Percentiles rank a stretch among this genome's conserved stretches.
These are phyloP conservation scores for Mareca penelope DNA, from an alignment of 2,797 vertebrate genomes.

Conservation along the genomic window DNA sequence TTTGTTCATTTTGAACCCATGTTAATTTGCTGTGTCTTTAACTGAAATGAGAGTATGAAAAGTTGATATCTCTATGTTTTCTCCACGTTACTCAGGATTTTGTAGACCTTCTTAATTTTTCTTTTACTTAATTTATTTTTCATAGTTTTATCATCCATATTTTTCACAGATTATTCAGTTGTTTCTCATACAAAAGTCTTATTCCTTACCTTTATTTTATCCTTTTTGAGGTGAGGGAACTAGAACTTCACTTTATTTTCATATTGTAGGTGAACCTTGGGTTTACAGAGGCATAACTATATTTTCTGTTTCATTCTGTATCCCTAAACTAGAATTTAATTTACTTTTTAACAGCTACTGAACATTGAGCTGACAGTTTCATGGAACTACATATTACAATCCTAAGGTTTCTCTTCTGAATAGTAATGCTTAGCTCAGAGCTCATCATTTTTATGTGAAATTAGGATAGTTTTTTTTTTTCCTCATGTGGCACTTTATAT, in stretches of 20 bases:
- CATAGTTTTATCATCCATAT: not conserved
- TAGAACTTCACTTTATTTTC: not conserved
- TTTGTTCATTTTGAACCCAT: not conserved
- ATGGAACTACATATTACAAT: not conserved
- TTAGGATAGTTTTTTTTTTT: not conserved
- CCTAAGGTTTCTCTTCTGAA: constrained; percentile 38
- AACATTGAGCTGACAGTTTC: not conserved
- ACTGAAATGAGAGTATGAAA: not conserved
- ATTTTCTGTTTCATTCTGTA: not conserved
- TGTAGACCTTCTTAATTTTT: not conserved
- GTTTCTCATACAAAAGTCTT: not conserved
- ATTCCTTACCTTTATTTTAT: not conserved
- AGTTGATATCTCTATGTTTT: rapidly evolving
- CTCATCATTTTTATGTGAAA: constrained; percentile 40
- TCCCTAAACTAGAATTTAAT: not conserved
- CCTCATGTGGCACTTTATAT: not conserved
- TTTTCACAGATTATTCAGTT: not conserved
- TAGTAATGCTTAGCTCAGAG: constrained; percentile 20
- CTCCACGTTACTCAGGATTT: not conserved
- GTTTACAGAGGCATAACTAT: not conserved
- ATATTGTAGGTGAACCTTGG: not conserved
- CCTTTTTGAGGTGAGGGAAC: not conserved
- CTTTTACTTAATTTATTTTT: not conserved
- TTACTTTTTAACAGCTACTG: constrained; percentile 1
- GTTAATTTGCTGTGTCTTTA: not conserved